Evolutionary conservation across 2,113 vertebrate species (phyloP).

Genomic region (Dinomys branickii): DNA sequence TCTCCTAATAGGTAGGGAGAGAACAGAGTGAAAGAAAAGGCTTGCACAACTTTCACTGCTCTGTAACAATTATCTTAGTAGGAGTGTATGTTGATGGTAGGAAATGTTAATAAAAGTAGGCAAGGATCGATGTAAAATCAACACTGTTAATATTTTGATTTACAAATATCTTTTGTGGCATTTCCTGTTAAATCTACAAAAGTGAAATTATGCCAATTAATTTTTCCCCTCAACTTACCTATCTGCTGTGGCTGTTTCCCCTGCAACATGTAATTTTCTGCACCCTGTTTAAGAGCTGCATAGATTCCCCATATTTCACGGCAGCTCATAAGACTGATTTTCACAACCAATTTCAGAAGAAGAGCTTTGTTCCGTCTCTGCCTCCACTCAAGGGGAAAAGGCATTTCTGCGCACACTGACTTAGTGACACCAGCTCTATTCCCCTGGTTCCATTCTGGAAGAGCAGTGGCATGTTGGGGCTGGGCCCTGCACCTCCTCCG

Average conservation of each 20-base stretch:
- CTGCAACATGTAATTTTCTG: rapidly evolving
- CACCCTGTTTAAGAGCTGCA: rapidly evolving
- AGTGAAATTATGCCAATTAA: not conserved
- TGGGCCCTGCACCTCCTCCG: not conserved
- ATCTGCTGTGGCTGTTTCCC: rapidly evolving
- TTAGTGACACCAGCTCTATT: not conserved
- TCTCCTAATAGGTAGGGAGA: not conserved
- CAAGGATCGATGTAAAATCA: not conserved
- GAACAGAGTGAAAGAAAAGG: not conserved
- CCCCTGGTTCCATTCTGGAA: too few relatives aligned
- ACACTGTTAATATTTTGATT: not conserved
- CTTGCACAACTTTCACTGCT: not conserved
- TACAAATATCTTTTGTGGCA: not conserved
- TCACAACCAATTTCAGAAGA: not conserved
- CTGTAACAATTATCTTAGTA: not conserved
- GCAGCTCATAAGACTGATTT: not conserved
- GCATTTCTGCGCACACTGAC: not conserved
- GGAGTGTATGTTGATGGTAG: rapidly evolving
- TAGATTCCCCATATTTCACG: rapidly evolving
- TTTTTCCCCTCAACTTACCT: not conserved
- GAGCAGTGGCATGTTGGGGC: rapidly evolving
- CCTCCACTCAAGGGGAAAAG: too few relatives aligned
- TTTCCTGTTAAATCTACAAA: not conserved
- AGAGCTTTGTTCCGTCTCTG: rapidly evolving
- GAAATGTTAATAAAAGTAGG: not conserved